phyloP scores from a whole-genome alignment of 1,140 invertebrate genomes.

The Drosophila kikkawai region DNA sequence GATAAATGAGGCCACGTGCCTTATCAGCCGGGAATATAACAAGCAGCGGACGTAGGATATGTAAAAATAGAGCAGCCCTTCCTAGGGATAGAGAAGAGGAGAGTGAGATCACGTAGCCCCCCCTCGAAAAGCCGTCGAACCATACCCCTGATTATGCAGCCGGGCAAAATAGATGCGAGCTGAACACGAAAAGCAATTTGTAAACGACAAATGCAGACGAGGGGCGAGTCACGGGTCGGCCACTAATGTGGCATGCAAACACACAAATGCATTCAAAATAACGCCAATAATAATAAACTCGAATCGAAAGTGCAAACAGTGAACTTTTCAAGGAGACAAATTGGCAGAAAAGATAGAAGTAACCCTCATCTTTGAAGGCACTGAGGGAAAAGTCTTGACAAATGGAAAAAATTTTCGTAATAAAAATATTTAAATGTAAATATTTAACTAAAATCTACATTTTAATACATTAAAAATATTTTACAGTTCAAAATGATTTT shows the following conservation, averaged over 20 bases:
- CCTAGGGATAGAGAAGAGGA: neutral
- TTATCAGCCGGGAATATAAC: conserved; percentile 70
- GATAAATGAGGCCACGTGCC: conserved; percentile 83
- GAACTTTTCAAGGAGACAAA: conserved; percentile 29
- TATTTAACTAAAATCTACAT: too few relatives aligned
- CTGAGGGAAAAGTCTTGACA: conserved; percentile 3
- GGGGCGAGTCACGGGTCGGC: conserved; percentile 41
- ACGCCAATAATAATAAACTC: conserved; percentile 62
- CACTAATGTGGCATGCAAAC: conserved; percentile 74
- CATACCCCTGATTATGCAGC: conserved; percentile 75
- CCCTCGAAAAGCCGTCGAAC: neutral
- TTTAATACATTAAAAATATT: neutral
- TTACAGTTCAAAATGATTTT: too few relatives aligned
- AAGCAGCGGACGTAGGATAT: conserved; percentile 58
- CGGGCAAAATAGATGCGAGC: conserved; percentile 71
- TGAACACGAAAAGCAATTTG: conserved; percentile 82
- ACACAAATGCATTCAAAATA: conserved; percentile 73
- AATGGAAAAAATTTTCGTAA: too few relatives aligned
- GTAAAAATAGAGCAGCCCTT: conserved; percentile 61
- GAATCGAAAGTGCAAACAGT: conserved; percentile 73
- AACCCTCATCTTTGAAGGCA: conserved; percentile 5
- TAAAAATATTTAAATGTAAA: too few relatives aligned
- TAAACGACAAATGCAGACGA: conserved; percentile 74
- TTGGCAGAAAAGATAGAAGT: neutral
- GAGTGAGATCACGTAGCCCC: conserved; percentile 50